Base-by-base conservation (phyloP, 2,113 vertebrate genomes). In the Channa maculata region DNA sequence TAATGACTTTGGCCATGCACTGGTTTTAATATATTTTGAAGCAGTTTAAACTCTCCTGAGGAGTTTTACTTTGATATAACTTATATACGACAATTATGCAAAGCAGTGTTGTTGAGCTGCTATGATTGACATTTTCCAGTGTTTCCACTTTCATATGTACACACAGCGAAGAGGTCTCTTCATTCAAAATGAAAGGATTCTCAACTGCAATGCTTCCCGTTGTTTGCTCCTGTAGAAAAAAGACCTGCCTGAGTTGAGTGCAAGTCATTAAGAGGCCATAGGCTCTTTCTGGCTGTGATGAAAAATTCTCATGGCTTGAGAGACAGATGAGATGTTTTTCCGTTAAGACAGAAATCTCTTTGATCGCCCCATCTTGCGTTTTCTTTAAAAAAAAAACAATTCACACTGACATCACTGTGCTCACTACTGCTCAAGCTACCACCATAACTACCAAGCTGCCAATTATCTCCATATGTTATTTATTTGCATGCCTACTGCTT, bases 251-350 rank as follows among this genome's bases (percentile, higher is more conserved):
- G 59, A 66, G 63, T 5, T 3, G 33, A 61, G n/a, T 8, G 58
- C 58, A 70, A 37, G 54, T 81, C 73, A 78, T 75, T 68, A 78
- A 65, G 49, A 77, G 66, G 43, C 65, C 34, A 38, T 6, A 2
- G 44, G 71, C 15, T 62, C 44, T 70, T 62, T 70, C 15, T 75
- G 45, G 37, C 13, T 63, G 65, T 46, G 46, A 68, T 49, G 13
- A 66, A 45, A 60, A 15, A 38, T 71, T 75, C 33, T 51, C 48
- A n/a, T 11, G 51, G 12, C 34, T 60, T 66, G 24, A 73, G 63
- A 73, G 66, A 59, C 58, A 66, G 13, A 70, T 66, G 58, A 57
- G 62, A 67, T 2, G 37, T 12, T 65, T 71, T 58, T 15, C 41
- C 44, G n/a, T 71, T 41, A 46, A 59, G n/a, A 39, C 24, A 48